Conservation (phyloP, 2,113 vertebrate genomes). For the Apodemus sylvaticus region DNA sequence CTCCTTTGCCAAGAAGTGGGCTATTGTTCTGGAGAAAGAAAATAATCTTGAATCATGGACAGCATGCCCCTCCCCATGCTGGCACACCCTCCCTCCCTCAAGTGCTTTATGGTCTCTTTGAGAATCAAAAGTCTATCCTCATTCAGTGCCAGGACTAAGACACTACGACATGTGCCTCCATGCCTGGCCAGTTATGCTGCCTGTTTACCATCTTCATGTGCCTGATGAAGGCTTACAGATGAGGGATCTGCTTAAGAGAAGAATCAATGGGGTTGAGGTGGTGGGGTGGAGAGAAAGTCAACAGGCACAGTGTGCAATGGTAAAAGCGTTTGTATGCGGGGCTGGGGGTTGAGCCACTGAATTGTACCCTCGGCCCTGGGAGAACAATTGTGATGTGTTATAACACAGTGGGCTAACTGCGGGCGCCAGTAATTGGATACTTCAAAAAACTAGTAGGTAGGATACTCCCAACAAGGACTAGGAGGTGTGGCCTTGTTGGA, state of each 20-base stretch:
- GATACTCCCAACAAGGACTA: neutral
- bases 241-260: neutral
- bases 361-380: neutral
- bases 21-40: slow-evolving; percentile 1
- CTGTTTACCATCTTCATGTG: neutral
- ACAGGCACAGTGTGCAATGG: neutral
- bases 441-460: neutral
- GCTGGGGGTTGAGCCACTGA: neutral
- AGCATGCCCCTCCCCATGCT: neutral
- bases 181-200: neutral
- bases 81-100: neutral
- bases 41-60: neutral
- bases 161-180: neutral
- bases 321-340: neutral
- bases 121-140: neutral
- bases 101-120: neutral
- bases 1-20: neutral
- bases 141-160: neutral
- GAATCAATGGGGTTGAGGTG: neutral
- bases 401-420: neutral
- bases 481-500: neutral
- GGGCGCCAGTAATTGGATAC: neutral
- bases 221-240: neutral
- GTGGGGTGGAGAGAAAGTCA: neutral
- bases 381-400: neutral